Base-by-base conservation (phyloP, 2,888 invertebrate species). In the Cheilosia pagana region DNA sequence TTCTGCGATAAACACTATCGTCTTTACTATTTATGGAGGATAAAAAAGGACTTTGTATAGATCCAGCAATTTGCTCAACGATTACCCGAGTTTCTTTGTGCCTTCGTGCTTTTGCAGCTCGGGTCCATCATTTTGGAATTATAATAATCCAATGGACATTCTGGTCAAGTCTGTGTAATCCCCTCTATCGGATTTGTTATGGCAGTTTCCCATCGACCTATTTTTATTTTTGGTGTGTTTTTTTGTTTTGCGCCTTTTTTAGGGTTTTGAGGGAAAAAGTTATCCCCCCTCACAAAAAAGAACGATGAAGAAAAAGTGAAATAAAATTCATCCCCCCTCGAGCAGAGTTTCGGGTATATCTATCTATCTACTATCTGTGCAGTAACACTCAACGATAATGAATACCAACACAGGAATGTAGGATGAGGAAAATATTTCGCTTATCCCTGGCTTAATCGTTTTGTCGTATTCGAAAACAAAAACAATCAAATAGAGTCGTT, bases 101-200 rank as follows among this genome's bases (percentile, higher is more conserved):
- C 23, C 62, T 62, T 48, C 55, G 19, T 55, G 45, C 55, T 45
- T 50, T 39, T 25, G 50, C 8, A 50, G 35, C 60, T 60, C 70
- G 41, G 65, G 70, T 79, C 60, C 57, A 83, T 83, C 63, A 63
- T 83, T 83, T 81, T 57, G 59, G 59, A 81, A 85, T 75, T 67
- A 81, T 71, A 76, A 71, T 81, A 76, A 81, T 76, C 76, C 81
- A 75, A 70, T 71, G 57, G 71, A 59, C 71, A 78, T 78, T 65
- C 78, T 71, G 78, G 78, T 71, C 78, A 78, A 78, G 78, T 78
- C 65, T 63, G 71, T 78, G 71, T 78, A 71, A 78, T 78, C 71
- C 71, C 41, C 65, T 78, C 65, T 71, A 78, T 78, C 57, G 63
- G 63, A 59, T 63, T 71, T 65, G 71, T 57, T 71, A 77, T 19